phyloP scores from a whole-genome alignment of 2,113 vertebrate species.

The Calypte anna region DNA sequence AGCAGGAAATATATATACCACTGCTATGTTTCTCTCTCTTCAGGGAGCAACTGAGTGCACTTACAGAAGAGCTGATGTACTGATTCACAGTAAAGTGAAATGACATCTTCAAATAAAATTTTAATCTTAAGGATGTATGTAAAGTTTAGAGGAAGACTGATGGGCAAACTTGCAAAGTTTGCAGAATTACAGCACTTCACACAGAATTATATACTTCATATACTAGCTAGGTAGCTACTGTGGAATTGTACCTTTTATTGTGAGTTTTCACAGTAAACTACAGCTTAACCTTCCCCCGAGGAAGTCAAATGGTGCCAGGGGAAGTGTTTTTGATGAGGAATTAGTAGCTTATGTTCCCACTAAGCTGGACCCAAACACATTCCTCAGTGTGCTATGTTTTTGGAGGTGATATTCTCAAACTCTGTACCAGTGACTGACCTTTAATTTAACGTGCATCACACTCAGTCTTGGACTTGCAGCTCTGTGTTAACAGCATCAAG shows the following conservation, averaged over 20 bases:
- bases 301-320: neutral
- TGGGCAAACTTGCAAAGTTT: constrained; percentile 32
- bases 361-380: neutral
- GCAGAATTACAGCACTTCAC: constrained; percentile 6
- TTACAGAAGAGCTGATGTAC: constrained; percentile 74
- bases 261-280: constrained; percentile 22
- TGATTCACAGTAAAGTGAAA: constrained; percentile 69
- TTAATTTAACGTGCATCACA: neutral
- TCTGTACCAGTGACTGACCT: neutral
- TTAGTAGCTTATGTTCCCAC: constrained; percentile 55
- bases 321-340: constrained; percentile 11
- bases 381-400: neutral
- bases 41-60: constrained; percentile 76
- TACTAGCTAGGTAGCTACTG: neutral
- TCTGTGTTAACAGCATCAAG: neutral
- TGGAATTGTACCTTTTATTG: neutral
- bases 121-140: constrained; percentile 61
- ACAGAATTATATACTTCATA: neutral
- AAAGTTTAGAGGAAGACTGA: constrained; percentile 53
- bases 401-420: neutral
- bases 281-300: neutral
- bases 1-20: constrained; percentile 67
- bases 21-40: constrained; percentile 73
- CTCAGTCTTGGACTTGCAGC: neutral
- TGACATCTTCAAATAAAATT: constrained; percentile 58